A percentile compares a stretch with the other conserved stretches of the same genome.
phyloP scores from a whole-genome alignment of 2,113 vertebrate species.

The Vulpes vulpes region DNA sequence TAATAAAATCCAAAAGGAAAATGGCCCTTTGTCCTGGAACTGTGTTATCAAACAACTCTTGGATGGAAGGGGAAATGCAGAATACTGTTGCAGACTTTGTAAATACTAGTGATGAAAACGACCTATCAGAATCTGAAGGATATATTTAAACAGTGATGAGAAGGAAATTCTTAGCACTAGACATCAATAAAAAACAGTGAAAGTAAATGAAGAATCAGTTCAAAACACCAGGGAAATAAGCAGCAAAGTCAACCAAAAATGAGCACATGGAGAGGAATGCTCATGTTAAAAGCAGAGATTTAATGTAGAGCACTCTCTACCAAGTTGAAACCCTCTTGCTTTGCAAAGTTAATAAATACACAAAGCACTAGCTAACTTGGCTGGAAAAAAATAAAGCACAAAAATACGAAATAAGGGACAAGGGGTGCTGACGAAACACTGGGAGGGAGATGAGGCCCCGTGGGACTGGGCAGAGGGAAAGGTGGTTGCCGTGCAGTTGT shows the following conservation, averaged over 20 bases:
- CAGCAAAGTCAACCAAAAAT: not conserved
- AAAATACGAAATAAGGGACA: not conserved
- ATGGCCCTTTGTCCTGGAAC: not conserved
- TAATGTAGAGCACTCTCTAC: not conserved
- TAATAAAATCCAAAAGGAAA: not conserved
- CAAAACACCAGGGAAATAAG: not conserved
- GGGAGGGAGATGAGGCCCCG: no score
- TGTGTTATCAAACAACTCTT: not conserved
- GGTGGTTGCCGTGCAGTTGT: not conserved
- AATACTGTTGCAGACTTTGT: not conserved
- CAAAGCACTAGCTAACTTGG: not conserved
- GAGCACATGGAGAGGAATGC: not conserved
- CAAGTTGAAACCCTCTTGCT: not conserved
- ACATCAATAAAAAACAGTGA: not conserved
- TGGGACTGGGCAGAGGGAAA: not conserved
- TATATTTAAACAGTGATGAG: not conserved
- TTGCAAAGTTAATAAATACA: not conserved
- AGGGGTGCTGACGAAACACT: not conserved
- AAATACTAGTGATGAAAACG: not conserved
- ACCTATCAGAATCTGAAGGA: not conserved
- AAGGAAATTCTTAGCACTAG: not conserved
- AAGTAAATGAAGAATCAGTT: not conserved
- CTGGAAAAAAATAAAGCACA: not conserved
- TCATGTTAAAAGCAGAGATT: not conserved
- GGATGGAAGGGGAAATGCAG: not conserved